A percentile compares a stretch with the other conserved stretches of the same genome.
Evolutionary conservation across 2,113 vertebrate genomes (phyloP).

Genomic region (Heterotis niloticus): DNA sequence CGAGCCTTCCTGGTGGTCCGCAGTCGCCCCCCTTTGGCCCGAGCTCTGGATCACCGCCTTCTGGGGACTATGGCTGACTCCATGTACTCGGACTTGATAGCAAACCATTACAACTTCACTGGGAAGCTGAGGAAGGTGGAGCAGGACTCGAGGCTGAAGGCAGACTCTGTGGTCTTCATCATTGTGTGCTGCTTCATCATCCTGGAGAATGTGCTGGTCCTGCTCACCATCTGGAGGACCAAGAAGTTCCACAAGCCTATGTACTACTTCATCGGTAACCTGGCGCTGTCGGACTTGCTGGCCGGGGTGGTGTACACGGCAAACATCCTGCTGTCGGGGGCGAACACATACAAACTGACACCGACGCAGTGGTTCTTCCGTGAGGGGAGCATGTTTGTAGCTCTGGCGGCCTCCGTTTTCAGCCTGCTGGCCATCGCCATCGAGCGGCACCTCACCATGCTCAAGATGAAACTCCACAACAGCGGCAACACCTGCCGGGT

Average conservation of each 20-base stretch:
- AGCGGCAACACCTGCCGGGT: constrained; percentile 87
- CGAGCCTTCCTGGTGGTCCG: constrained; percentile 43
- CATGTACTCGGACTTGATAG: constrained; percentile 76
- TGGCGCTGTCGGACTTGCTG: constrained; percentile 92
- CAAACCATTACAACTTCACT: constrained; percentile 91
- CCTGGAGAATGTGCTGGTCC: constrained; percentile 90
- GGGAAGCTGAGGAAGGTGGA: constrained; percentile 76
- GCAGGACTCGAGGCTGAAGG: constrained; percentile 70
- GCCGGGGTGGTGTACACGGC: constrained; percentile 87
- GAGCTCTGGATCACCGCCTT: constrained; percentile 38
- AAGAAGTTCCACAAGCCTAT: constrained; percentile 98
- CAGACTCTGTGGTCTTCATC: constrained; percentile 86
- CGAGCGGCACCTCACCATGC: constrained; percentile 93
- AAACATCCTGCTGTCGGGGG: constrained; percentile 89
- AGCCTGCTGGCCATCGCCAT: constrained; percentile 94
- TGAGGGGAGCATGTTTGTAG: constrained; percentile 96
- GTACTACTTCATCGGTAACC: constrained; percentile 98
- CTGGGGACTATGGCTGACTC: constrained; percentile 57
- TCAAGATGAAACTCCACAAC: constrained; percentile 94
- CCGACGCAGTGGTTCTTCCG: constrained; percentile 90
- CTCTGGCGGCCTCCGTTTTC: constrained; percentile 90
- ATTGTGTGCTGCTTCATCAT: constrained; percentile 97
- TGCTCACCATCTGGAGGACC: constrained; percentile 96
- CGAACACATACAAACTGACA: constrained; percentile 86
- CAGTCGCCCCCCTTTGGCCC: constrained; percentile 46